These are phyloP conservation scores for Deroplatys truncata DNA, from an alignment of 2,888 invertebrate genomes.

Conservation along the genomic window DNA sequence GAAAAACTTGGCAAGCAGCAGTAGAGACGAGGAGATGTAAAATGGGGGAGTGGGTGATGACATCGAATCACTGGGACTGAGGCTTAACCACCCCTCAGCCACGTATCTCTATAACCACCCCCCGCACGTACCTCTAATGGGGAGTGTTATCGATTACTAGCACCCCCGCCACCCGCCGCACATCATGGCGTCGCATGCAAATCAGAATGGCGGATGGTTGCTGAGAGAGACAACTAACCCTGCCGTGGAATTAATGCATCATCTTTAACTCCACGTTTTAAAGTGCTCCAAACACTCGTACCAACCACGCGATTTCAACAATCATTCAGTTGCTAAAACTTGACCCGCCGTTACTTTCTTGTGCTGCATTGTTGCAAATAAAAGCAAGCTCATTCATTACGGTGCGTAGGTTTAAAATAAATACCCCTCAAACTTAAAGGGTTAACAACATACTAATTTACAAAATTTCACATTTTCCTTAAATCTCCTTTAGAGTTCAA, in stretches of 20 bases:
- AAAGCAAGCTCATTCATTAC: no score
- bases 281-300: background rate
- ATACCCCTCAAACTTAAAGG: no score
- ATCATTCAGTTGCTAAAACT: no score
- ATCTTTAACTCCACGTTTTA: background rate
- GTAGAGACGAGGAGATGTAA: background rate
- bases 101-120: conserved; percentile 15
- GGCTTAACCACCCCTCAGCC: conserved; percentile 20
- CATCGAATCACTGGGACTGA: conserved; percentile 24
- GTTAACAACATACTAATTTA: no score
- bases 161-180: conserved; percentile 1
- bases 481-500: no score
- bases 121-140: conserved; percentile 22
- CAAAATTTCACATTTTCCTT: no score
- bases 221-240: background rate
- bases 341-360: no score
- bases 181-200: conserved; percentile 28
- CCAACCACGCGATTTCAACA: no score
- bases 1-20: conserved; percentile 7
- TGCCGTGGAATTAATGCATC: background rate
- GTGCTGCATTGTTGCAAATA: no score
- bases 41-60: conserved; percentile 19
- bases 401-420: no score
- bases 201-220: conserved; percentile 26
- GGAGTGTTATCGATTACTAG: conserved; percentile 25